A percentile compares a stretch with the other conserved stretches of the same genome.
These are phyloP conservation scores for Ptychoptera albimana DNA, from an alignment of 2,888 invertebrate genomes.

Conservation along the genomic window DNA sequence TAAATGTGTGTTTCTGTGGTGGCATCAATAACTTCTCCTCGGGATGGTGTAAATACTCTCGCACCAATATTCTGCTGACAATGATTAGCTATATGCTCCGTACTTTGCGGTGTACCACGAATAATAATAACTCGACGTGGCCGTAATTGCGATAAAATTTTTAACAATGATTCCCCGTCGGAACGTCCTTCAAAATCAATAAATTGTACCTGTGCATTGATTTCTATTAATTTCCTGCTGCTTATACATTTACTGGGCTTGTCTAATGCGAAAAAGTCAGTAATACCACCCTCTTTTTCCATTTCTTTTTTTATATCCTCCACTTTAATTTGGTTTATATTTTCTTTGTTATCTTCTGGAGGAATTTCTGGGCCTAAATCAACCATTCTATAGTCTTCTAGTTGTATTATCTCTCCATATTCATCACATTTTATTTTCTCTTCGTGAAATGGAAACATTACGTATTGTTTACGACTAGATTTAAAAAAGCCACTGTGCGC, in stretches of 20 bases:
- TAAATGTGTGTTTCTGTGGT: slow-evolving; percentile 97
- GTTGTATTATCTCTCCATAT: slow-evolving; percentile 88
- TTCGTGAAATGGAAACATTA: slow-evolving; percentile 92
- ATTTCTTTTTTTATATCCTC: slow-evolving; percentile 15
- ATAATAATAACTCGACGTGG: slow-evolving; percentile 69
- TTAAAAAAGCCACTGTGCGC: slow-evolving; percentile 68
- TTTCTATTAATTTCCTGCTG: slow-evolving; percentile 52
- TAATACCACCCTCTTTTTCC: slow-evolving; percentile 11
- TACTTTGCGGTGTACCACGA: slow-evolving; percentile 53
- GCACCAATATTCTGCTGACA: slow-evolving; percentile 51
- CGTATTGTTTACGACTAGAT: slow-evolving; percentile 78
- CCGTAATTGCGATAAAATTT: slow-evolving; percentile 65
- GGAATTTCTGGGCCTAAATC: slow-evolving; percentile 35
- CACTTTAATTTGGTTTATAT: slow-evolving; percentile 11
- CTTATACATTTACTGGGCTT: slow-evolving; percentile 83
- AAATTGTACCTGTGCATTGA: slow-evolving; percentile 77
- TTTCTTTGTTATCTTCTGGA: slow-evolving; percentile 25
- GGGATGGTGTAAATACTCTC: slow-evolving; percentile 66
- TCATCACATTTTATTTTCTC: slow-evolving; percentile 86
- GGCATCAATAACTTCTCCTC: slow-evolving; percentile 79
- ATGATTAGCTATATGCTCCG: slow-evolving; percentile 49
- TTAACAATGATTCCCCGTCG: slow-evolving; percentile 66
- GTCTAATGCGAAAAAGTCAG: slow-evolving; percentile 32
- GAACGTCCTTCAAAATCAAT: slow-evolving; percentile 95
- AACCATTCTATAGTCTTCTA: slow-evolving; percentile 78